Base-by-base conservation (phyloP, 2,888 invertebrate genomes). In the Eilema griseolum region DNA sequence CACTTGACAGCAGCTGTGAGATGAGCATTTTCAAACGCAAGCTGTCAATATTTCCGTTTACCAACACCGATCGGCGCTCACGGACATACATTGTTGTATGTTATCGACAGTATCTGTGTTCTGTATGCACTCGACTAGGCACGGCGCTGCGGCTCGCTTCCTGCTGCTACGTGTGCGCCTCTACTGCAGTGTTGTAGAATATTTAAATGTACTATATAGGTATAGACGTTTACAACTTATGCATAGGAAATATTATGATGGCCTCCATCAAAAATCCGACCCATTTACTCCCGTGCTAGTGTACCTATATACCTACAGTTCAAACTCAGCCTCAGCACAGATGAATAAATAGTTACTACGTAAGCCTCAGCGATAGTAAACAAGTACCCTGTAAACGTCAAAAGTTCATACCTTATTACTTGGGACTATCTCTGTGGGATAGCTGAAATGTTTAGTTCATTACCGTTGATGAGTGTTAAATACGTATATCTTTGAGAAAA, bases 11-110 rank as follows among this genome's bases (percentile, higher is more conserved):
- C 20, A n/a, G 52, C n/a, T 52, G n/a, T n/a, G 20, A 52, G n/a
- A 52, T 52, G 46, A 20, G n/a, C n/a, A 2, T 7, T 52, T n/a
- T 2, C 52, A 8, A n/a, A 2, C 52, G 52, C 0, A n/a, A 52
- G n/a, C 52, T 52, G 52, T 52, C 52, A 52, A n/a, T 52, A 52
- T n/a, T 52, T 52, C n/a, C 52, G 52, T 52, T 52, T n/a, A n/a
- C 52, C 52, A n/a, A 0, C 41, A 3, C 12, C 41, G 41, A 0
- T 46, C 46, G 8, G 52, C 8, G 52, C n/a, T 52, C 20, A 46
- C 46, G 20, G 20, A 46, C n/a, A 52, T n/a, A 52, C n/a, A n/a
- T 52, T 52, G 52, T 52, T 20, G 52, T n/a, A 52, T n/a, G 52
- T 52, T 52, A n/a, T 52, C 52, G 52, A 52, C 52, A 52, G 20